phyloP scores from a whole-genome alignment of 1,140 invertebrate genomes.

The Holotrichia oblita region DNA sequence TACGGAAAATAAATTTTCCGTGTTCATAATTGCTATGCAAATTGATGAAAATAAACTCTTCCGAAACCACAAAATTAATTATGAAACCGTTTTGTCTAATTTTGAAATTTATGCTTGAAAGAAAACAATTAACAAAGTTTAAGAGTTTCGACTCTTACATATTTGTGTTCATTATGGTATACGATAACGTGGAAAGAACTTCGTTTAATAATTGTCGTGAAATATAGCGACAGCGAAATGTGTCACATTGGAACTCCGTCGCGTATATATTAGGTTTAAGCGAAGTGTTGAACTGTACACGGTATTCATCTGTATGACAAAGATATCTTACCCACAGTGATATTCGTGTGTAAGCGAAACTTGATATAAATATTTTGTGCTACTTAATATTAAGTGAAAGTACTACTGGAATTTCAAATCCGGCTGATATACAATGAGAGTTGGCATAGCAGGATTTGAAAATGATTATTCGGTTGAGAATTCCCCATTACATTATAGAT shows the following conservation, averaged over 20 bases:
- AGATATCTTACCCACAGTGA: not conserved
- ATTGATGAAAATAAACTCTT: not conserved
- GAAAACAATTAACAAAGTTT: not conserved
- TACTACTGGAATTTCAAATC: not conserved
- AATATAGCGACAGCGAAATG: no score
- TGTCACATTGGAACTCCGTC: no score
- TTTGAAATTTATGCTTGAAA: not conserved
- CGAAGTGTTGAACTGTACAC: no score
- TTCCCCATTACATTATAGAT: not conserved
- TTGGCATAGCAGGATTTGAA: not conserved
- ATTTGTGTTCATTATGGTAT: not conserved
- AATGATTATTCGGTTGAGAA: not conserved
- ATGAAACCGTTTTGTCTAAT: not conserved
- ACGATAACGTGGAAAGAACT: no score
- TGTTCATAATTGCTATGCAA: not conserved
- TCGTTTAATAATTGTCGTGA: no score
- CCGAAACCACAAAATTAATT: slow-evolving; percentile 5
- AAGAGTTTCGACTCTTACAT: not conserved
- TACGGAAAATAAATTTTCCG: no score
- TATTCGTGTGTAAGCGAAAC: not conserved
- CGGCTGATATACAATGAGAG: not conserved
- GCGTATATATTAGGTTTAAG: no score
- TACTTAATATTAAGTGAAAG: slow-evolving; percentile 21
- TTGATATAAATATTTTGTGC: slow-evolving; percentile 7
- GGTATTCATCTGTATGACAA: no score